Conservation (phyloP, 1,140 invertebrate species). For the Ptiloglossa arizonensis region DNA sequence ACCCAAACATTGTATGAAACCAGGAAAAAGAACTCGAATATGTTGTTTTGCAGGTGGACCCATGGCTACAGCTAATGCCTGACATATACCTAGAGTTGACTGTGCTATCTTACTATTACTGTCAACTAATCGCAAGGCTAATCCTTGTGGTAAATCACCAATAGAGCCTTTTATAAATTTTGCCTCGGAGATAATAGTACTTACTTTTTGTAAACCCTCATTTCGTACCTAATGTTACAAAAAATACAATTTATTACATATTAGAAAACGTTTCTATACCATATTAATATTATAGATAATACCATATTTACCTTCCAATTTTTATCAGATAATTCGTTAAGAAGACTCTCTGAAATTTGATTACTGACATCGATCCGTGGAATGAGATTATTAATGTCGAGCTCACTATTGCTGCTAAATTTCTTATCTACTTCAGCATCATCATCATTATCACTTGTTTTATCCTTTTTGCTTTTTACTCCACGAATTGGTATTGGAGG, state of each 20-base stretch:
- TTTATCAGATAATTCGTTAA: constrained; percentile 94
- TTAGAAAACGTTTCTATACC: constrained; percentile 21
- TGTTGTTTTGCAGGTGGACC: constrained; percentile 91
- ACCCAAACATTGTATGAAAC: constrained; percentile 88
- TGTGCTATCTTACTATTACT: constrained; percentile 96
- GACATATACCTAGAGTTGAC: constrained; percentile 90
- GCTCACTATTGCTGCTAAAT: constrained; percentile 73
- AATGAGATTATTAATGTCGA: constrained; percentile 86
- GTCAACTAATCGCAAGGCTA: constrained; percentile 90
- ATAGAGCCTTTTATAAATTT: constrained; percentile 91
- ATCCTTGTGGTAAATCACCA: constrained; percentile 90
- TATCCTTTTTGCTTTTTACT: constrained; percentile 65
- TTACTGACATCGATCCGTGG: constrained; percentile 91
- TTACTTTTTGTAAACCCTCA: constrained; percentile 91
- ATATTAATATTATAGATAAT: neutral
- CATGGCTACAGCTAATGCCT: constrained; percentile 89
- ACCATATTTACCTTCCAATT: constrained; percentile 91
- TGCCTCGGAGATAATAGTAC: constrained; percentile 88
- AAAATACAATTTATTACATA: neutral
- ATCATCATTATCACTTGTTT: constrained; percentile 78
- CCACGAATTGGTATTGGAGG: constrained; percentile 88
- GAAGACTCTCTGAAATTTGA: constrained; percentile 91
- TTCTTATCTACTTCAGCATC: constrained; percentile 83
- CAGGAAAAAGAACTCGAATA: constrained; percentile 91
- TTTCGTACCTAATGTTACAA: constrained; percentile 85